Percentiles rank a stretch among this genome's conserved stretches.
These are phyloP conservation scores for Troides oblongomaculatus DNA, from an alignment of 2,888 invertebrate genomes.

Conservation along the genomic window DNA sequence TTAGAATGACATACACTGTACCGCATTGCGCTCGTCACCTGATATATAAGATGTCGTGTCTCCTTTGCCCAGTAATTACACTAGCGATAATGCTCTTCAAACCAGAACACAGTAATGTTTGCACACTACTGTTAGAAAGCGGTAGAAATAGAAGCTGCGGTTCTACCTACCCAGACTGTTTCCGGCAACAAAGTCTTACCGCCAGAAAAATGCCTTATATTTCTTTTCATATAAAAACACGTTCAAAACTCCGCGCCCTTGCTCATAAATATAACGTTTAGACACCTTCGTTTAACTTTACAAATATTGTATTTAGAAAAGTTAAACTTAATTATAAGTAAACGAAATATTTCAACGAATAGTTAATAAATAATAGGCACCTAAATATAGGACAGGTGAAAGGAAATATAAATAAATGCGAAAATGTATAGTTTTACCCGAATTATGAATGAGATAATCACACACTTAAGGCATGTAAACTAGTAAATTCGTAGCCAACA, in stretches of 20 bases:
- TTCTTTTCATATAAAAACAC: background rate
- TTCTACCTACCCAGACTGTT: too few relatives aligned
- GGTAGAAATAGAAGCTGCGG: too few relatives aligned
- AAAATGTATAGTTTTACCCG: constrained; percentile 28
- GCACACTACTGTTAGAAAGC: too few relatives aligned
- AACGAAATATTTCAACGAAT: constrained; percentile 3
- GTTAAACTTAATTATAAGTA: constrained; percentile 15
- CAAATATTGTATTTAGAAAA: constrained; percentile 1
- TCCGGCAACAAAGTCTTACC: too few relatives aligned
- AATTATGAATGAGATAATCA: constrained; percentile 30
- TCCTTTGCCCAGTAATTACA: too few relatives aligned
- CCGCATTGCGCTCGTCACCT: too few relatives aligned
- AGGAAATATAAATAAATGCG: constrained; percentile 28
- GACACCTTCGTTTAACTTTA: constrained; percentile 4
- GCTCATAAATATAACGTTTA: constrained; percentile 18
- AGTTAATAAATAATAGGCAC: background rate
- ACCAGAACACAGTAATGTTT: too few relatives aligned
- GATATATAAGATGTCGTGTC: too few relatives aligned
- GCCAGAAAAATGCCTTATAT: background rate
- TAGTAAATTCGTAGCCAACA: constrained; percentile 11
- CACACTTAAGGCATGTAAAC: constrained; percentile 19
- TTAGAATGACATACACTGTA: too few relatives aligned
- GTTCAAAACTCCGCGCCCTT: background rate
- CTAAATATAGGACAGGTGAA: constrained; percentile 26
- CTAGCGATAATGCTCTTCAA: too few relatives aligned